Conservation (phyloP, 2,797 vertebrate species). For the Myiotriccus ornatus region DNA sequence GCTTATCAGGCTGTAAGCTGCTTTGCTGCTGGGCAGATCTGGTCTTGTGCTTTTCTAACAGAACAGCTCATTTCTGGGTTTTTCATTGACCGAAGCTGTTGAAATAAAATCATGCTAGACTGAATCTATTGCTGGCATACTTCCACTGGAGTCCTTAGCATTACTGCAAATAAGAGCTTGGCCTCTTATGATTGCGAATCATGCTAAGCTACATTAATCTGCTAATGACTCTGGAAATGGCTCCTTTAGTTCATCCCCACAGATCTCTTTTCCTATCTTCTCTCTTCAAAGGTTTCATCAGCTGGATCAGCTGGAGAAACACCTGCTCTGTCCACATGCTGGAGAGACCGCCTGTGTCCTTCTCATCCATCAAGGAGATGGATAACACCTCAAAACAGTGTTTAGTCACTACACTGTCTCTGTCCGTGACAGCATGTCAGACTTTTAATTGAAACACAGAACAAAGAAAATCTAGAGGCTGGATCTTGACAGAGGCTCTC, state of each 20-base stretch:
- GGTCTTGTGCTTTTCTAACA: not conserved
- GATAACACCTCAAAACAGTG: not conserved
- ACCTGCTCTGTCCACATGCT: slow-evolving; percentile 56
- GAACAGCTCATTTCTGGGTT: not conserved
- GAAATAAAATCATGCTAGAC: slow-evolving; percentile 32
- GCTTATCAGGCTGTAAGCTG: not conserved
- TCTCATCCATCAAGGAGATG: slow-evolving; percentile 20
- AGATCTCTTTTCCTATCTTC: slow-evolving; percentile 15
- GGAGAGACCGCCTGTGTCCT: not conserved
- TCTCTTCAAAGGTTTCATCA: slow-evolving; percentile 21
- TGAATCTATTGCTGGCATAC: slow-evolving; percentile 38
- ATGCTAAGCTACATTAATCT: slow-evolving; percentile 44
- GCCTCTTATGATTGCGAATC: slow-evolving; percentile 11
- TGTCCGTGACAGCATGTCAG: not conserved
- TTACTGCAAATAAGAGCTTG: slow-evolving; percentile 49
- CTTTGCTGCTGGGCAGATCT: slow-evolving; percentile 9
- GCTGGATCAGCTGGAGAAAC: slow-evolving; percentile 6
- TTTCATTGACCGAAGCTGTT: not conserved
- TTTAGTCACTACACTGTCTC: not conserved
- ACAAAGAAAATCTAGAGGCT: not conserved
- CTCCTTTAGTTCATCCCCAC: slow-evolving; percentile 39
- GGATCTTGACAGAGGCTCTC: not conserved
- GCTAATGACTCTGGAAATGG: slow-evolving; percentile 50
- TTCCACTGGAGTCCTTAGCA: slow-evolving; percentile 39
- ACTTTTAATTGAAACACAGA: slow-evolving; percentile 27